phyloP scores from a whole-genome alignment of 2,113 vertebrate genomes.

The Apodemus sylvaticus region DNA sequence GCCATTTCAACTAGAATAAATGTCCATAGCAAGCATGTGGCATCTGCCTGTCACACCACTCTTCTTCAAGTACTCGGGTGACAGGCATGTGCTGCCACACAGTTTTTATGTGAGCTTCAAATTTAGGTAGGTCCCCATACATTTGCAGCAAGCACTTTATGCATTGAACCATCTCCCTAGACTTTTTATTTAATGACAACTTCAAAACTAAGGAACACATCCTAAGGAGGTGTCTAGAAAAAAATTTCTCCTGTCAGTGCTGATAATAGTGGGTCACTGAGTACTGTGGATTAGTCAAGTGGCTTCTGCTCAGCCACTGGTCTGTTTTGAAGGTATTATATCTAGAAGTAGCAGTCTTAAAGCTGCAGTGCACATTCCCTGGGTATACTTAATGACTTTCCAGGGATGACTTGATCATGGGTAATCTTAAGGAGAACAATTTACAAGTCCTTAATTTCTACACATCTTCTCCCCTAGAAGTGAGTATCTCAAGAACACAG shows the following conservation, averaged over 20 bases:
- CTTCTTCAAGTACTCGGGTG: neutral
- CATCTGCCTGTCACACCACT: neutral
- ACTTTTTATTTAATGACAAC: neutral
- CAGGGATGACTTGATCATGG: neutral
- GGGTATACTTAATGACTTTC: neutral
- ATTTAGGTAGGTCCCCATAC: neutral
- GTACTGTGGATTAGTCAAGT: neutral
- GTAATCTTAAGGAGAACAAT: neutral
- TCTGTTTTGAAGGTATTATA: neutral
- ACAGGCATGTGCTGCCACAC: neutral
- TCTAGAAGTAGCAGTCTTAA: neutral
- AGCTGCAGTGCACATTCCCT: neutral
- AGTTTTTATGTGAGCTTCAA: neutral
- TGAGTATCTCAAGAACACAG: neutral
- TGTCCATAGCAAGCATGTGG: neutral
- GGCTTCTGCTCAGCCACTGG: neutral
- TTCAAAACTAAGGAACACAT: neutral
- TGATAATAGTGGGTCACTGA: neutral
- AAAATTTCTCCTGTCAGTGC: neutral
- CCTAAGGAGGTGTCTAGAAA: neutral
- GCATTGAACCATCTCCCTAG: neutral
- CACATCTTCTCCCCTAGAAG: neutral
- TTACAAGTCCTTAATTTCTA: neutral
- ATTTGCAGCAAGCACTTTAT: neutral
- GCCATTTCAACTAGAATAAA: neutral